A percentile compares a stretch with the other conserved stretches of the same genome.
These are phyloP conservation scores for Hycleus phaleratus DNA, from an alignment of 1,140 invertebrate species.

Conservation along the genomic window DNA sequence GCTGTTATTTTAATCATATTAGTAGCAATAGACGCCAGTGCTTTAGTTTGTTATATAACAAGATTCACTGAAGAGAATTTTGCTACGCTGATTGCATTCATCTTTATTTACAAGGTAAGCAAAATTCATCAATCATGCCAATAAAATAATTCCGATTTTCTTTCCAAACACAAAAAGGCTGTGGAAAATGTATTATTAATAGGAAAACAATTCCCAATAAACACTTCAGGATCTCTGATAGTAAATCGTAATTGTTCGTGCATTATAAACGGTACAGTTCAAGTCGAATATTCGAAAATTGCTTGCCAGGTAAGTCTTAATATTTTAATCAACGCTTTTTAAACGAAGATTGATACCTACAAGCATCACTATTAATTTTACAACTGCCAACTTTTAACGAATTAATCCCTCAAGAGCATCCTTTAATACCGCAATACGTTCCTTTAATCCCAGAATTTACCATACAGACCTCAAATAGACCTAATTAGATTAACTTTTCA, in stretches of 20 bases:
- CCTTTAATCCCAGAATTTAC: no score
- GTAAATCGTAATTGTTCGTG: conserved; percentile 62
- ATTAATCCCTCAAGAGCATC: no score
- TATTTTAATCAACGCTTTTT: no score
- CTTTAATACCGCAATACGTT: no score
- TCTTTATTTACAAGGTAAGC: conserved; percentile 95
- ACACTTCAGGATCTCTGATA: conserved; percentile 39
- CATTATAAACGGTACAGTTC: conserved; percentile 43
- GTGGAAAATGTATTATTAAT: conserved; percentile 79
- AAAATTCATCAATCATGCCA: no score
- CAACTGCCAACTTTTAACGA: no score
- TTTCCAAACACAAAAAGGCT: conserved; percentile 49
- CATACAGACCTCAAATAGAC: no score
- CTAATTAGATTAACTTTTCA: no score
- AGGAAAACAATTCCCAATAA: conserved; percentile 72
- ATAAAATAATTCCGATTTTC: background rate
- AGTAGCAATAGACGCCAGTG: conserved; percentile 93
- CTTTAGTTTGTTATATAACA: conserved; percentile 97
- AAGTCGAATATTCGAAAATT: conserved; percentile 36
- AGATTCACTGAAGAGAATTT: conserved; percentile 99
- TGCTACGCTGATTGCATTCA: conserved; percentile 95
- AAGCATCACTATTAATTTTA: no score
- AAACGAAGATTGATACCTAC: no score
- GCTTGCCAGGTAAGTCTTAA: no score
- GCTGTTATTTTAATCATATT: conserved; percentile 77